Conservation (phyloP, 2,888 invertebrate species). For the Lutraria lutraria region DNA sequence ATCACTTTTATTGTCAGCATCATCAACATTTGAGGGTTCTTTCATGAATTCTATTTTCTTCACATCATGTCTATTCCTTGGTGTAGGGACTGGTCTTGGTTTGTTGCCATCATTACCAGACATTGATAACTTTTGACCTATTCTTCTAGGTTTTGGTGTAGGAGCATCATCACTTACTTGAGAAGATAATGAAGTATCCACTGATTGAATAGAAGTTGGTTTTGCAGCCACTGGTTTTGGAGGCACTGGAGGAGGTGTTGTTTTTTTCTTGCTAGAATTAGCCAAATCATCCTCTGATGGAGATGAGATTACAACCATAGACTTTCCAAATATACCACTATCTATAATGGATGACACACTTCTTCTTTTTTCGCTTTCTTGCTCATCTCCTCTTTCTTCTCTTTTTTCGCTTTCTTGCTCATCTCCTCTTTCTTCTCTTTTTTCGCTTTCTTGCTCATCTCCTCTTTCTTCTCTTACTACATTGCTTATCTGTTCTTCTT, state of each 20-base stretch:
- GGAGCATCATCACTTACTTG: neutral
- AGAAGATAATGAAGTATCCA: neutral
- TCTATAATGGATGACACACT: neutral
- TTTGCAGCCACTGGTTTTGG: slow-evolving; percentile 6
- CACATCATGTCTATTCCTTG: neutral
- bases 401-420: neutral
- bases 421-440: neutral
- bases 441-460: neutral
- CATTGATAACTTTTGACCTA: neutral
- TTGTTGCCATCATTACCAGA: neutral
- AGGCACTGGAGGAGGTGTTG: neutral
- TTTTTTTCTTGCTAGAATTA: neutral
- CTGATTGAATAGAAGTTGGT: neutral
- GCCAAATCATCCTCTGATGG: neutral
- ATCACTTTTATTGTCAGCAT: too few relatives aligned
- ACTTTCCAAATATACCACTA: slow-evolving; percentile 32
- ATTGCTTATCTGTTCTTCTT: neutral
- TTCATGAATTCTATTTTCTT: too few relatives aligned
- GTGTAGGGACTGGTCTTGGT: neutral
- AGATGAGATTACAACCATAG: slow-evolving; percentile 29
- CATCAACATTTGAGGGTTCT: too few relatives aligned
- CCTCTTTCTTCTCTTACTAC: neutral
- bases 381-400: neutral
- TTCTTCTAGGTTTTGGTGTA: neutral
- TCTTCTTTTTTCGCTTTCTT: neutral